These are phyloP conservation scores for Mythimna impura DNA, from an alignment of 2,888 invertebrate genomes.

Conservation along the genomic window DNA sequence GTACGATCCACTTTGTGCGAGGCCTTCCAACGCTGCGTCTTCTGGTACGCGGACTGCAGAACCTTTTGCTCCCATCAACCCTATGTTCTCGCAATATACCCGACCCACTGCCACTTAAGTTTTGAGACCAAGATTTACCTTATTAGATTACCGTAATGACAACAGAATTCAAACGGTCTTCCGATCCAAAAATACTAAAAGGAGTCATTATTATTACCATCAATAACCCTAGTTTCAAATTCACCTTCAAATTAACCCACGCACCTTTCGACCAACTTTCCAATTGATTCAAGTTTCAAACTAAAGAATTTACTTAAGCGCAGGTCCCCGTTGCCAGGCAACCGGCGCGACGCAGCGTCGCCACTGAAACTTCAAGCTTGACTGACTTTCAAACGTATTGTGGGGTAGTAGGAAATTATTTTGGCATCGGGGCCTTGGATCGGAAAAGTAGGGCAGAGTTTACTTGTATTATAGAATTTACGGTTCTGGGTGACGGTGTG, in stretches of 20 bases:
- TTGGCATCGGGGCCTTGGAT: slow-evolving; percentile 22
- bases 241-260: slow-evolving; percentile 16
- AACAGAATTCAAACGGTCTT: neutral
- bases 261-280: slow-evolving; percentile 31
- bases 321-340: slow-evolving; percentile 45
- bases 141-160: neutral
- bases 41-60: too few species aligned
- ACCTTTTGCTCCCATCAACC: too few species aligned
- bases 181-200: slow-evolving; percentile 7
- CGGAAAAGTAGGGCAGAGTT: slow-evolving; percentile 30
- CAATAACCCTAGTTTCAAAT: slow-evolving; percentile 11
- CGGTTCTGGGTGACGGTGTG: too few species aligned
- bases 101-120: neutral
- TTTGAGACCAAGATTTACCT: neutral
- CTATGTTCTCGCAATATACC: too few species aligned
- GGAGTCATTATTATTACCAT: slow-evolving; percentile 1
- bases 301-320: slow-evolving; percentile 16
- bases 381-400: slow-evolving; percentile 47
- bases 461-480: slow-evolving; percentile 10
- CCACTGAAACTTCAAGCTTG: slow-evolving; percentile 46
- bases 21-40: too few species aligned
- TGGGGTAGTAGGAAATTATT: slow-evolving; percentile 53
- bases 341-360: slow-evolving; percentile 50
- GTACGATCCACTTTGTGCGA: too few species aligned
- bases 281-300: slow-evolving; percentile 40